phyloP scores from a whole-genome alignment of 2,113 vertebrate genomes.

The Cepphus grylle region DNA sequence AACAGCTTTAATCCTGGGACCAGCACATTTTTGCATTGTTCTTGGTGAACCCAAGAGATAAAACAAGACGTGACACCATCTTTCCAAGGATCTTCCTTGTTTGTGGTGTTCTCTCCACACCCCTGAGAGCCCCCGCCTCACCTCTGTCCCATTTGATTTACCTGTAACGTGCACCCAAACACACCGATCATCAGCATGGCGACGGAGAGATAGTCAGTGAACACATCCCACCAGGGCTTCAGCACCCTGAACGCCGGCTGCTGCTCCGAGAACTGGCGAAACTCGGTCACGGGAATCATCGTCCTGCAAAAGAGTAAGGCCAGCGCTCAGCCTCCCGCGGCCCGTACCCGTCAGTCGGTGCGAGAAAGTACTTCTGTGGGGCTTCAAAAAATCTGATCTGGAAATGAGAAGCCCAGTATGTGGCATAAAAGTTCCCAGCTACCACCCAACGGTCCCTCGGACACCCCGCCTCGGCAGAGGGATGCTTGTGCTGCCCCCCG shows the following conservation, averaged over 20 bases:
- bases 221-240: slow-evolving; percentile 99
- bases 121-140: fast-evolving
- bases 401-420: not conserved
- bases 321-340: not conserved
- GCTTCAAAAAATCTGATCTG: not conserved
- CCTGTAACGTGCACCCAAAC: slow-evolving; percentile 97
- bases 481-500: not conserved
- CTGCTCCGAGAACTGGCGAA: slow-evolving; percentile 97
- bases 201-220: slow-evolving; percentile 94
- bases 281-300: slow-evolving; percentile 98
- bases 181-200: slow-evolving; percentile 99
- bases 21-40: not conserved
- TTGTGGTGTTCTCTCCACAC: not conserved
- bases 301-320: slow-evolving; percentile 71
- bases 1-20: not conserved
- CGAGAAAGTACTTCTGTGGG: not conserved
- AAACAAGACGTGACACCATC: not conserved
- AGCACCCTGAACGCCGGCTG: slow-evolving; percentile 96
- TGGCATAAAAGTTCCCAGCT: not conserved
- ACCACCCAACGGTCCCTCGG: not conserved
- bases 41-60: not conserved
- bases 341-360: fast-evolving
- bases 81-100: not conserved
- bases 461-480: not conserved
- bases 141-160: slow-evolving; percentile 4